These are phyloP conservation scores for Dolichopus griseipennis DNA, from an alignment of 2,888 invertebrate species.

Conservation along the genomic window DNA sequence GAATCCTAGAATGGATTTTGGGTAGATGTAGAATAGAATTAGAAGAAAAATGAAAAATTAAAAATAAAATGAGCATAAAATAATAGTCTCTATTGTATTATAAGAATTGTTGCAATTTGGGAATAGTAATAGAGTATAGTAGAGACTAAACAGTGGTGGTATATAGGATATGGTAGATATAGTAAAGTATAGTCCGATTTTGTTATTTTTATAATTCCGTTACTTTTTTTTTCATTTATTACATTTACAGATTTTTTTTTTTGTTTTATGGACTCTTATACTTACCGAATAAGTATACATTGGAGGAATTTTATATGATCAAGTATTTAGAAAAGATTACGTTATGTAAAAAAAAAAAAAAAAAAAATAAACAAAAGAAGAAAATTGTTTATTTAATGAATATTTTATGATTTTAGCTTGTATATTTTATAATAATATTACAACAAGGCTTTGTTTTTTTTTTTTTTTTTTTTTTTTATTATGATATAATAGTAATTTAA, in stretches of 20 bases:
- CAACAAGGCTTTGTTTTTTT: no score
- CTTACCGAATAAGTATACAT: no score
- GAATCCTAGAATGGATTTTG: no score
- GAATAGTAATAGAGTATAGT: neutral
- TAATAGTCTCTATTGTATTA: neutral
- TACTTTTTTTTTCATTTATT: neutral
- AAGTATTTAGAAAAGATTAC: constrained; percentile 1
- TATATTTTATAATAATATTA: neutral
- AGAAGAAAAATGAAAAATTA: no score
- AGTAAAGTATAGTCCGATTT: neutral
- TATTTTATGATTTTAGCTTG: neutral
- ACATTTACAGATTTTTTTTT: neutral
- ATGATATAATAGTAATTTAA: no score
- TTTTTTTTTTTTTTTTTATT: no score
- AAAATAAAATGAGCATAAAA: neutral
- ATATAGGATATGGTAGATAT: no score
- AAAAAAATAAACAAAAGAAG: no score
- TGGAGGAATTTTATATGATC: neutral
- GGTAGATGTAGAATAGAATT: no score
- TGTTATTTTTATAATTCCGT: neutral
- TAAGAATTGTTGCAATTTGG: neutral
- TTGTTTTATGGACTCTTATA: no score
- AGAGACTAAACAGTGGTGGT: no score
- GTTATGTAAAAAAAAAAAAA: neutral
- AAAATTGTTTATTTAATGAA: neutral